Evolutionary conservation across 2,797 vertebrate species (phyloP).

Genomic region (Pseudochromis fuscus): DNA sequence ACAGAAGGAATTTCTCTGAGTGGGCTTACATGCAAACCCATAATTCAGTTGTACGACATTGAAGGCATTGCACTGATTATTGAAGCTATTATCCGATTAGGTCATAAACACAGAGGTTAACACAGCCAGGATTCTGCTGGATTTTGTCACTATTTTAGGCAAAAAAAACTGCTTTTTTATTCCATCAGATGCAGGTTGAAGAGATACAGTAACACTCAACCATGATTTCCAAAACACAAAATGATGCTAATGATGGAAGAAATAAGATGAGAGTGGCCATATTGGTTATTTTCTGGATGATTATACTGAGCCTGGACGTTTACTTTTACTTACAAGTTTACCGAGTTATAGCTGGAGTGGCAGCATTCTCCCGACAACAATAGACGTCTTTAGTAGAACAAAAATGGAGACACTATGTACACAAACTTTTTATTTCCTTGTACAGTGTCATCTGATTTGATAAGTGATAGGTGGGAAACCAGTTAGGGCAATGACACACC

Average conservation of each 20-base stretch:
- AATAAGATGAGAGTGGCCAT: background rate
- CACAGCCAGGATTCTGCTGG: slow-evolving; percentile 13
- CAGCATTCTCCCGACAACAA: background rate
- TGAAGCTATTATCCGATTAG: slow-evolving; percentile 48
- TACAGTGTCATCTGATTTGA: background rate
- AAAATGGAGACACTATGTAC: background rate
- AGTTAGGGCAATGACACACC: background rate
- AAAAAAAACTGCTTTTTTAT: background rate
- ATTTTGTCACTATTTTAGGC: background rate
- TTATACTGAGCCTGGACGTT: background rate
- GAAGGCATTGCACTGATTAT: slow-evolving; percentile 24
- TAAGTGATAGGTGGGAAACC: background rate
- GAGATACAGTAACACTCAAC: background rate
- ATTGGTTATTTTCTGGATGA: background rate
- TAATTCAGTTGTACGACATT: slow-evolving; percentile 39
- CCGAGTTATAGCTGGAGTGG: background rate
- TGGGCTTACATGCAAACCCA: slow-evolving; percentile 8
- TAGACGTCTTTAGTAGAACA: background rate
- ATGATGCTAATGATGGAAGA: background rate
- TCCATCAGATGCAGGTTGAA: background rate
- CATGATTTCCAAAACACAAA: slow-evolving; percentile 4
- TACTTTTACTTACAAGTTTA: slow-evolving; percentile 4
- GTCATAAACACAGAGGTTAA: slow-evolving; percentile 16
- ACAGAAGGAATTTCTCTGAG: slow-evolving; percentile 38
- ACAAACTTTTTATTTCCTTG: background rate